phyloP scores from a whole-genome alignment of 2,888 invertebrate genomes.

The Chaitophorus viminalis region DNA sequence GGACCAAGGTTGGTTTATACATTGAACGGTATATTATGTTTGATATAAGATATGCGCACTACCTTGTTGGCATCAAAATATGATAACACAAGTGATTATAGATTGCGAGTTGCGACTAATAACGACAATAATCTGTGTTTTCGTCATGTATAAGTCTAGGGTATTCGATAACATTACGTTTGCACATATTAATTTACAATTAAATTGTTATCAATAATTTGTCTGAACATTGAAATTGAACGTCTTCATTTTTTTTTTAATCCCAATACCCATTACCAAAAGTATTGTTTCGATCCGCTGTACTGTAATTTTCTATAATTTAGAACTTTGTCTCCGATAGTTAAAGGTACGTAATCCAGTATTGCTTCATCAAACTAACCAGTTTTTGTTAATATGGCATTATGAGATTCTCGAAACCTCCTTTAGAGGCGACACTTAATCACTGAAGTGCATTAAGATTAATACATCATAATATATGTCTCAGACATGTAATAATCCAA shows the following conservation, averaged over 20 bases:
- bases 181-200: no score
- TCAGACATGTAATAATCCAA: background rate
- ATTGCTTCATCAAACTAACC: background rate
- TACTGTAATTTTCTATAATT: background rate
- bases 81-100: conserved; percentile 21
- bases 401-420: background rate
- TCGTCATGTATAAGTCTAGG: no score
- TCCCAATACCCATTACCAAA: background rate
- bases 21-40: background rate
- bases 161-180: conserved; percentile 8
- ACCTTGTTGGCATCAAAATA: background rate
- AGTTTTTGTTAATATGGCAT: background rate
- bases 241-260: no score
- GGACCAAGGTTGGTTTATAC: background rate
- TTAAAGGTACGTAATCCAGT: background rate
- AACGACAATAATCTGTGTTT: background rate
- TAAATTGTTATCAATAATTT: no score
- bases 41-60: background rate
- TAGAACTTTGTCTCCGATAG: background rate
- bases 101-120: background rate
- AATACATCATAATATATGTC: background rate
- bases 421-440: background rate
- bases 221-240: no score
- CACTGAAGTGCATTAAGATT: background rate
- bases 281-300: background rate